Evolutionary conservation across 2,797 vertebrate genomes (phyloP).

Genomic region (Oreortyx pictus): DNA sequence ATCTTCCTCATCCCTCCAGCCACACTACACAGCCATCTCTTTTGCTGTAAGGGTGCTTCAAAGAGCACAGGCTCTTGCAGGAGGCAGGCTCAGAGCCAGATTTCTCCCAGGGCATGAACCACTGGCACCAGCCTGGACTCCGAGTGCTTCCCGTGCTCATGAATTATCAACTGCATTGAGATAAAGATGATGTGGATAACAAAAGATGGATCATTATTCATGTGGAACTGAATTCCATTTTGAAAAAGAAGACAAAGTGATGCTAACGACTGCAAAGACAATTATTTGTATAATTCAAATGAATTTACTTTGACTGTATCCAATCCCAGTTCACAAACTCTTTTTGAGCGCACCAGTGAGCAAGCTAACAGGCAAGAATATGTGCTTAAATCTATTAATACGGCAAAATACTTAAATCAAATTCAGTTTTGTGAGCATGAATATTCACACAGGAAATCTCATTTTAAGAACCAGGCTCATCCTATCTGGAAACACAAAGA

Average conservation of each 20-base stretch:
- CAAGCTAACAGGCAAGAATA: not conserved
- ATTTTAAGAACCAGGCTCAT: not conserved
- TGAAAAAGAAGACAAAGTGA: not conserved
- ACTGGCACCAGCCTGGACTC: not conserved
- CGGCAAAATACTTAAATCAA: not conserved
- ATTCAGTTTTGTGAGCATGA: not conserved
- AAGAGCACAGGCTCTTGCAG: not conserved
- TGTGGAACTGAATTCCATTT: not conserved
- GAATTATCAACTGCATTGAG: not conserved
- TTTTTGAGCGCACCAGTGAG: not conserved
- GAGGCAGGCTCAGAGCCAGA: not conserved
- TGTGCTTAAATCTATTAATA: not conserved
- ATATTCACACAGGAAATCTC: constrained; percentile 20
- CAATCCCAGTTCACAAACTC: not conserved
- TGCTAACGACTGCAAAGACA: not conserved
- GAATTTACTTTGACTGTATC: not conserved
- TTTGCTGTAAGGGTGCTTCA: fast-evolving
- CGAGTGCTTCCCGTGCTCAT: fast-evolving
- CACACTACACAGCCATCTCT: not conserved
- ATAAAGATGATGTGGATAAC: not conserved
- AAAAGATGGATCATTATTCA: not conserved
- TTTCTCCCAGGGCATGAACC: not conserved
- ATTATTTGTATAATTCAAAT: not conserved
- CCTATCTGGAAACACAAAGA: not conserved
- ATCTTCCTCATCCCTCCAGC: not conserved